These are phyloP conservation scores for Erebia epiphron DNA, from an alignment of 2,888 invertebrate species.

Conservation along the genomic window DNA sequence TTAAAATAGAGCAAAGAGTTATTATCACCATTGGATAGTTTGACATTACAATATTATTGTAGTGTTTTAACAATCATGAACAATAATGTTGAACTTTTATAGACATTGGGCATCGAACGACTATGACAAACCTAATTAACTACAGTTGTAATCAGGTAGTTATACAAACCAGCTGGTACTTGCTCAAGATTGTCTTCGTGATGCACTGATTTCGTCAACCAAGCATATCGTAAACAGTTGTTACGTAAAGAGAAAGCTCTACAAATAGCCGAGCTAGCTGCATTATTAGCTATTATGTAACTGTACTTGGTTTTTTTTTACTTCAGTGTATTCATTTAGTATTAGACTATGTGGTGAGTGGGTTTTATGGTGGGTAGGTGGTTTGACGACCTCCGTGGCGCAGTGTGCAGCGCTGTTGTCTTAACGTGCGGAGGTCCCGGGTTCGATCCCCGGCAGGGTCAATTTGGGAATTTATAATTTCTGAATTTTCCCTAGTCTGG, in stretches of 20 bases:
- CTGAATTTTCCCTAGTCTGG: too few species aligned
- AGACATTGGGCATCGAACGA: not conserved
- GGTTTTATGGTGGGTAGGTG: too few species aligned
- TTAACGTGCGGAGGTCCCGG: too few species aligned
- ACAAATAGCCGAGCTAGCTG: constrained; percentile 50
- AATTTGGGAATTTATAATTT: too few species aligned
- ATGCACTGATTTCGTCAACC: constrained; percentile 77
- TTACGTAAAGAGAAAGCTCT: constrained; percentile 75
- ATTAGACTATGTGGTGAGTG: too few species aligned
- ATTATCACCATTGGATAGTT: too few species aligned
- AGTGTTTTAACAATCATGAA: not conserved
- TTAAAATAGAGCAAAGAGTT: too few species aligned
- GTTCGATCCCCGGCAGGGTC: too few species aligned
- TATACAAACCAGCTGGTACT: constrained; percentile 32
- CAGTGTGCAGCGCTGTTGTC: too few species aligned
- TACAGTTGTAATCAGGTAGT: not conserved
- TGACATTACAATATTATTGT: too few species aligned
- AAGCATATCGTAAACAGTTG: constrained; percentile 56
- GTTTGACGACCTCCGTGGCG: too few species aligned
- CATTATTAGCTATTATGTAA: constrained; percentile 39
- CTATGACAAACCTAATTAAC: not conserved
- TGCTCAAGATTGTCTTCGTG: constrained; percentile 50
- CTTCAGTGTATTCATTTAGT: not conserved
- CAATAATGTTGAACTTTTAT: not conserved
- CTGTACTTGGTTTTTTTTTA: constrained; percentile 17